A percentile compares a stretch with the other conserved stretches of the same genome.
Evolutionary conservation across 1,140 invertebrate species (phyloP).

Genomic region (Aphidius ervi): DNA sequence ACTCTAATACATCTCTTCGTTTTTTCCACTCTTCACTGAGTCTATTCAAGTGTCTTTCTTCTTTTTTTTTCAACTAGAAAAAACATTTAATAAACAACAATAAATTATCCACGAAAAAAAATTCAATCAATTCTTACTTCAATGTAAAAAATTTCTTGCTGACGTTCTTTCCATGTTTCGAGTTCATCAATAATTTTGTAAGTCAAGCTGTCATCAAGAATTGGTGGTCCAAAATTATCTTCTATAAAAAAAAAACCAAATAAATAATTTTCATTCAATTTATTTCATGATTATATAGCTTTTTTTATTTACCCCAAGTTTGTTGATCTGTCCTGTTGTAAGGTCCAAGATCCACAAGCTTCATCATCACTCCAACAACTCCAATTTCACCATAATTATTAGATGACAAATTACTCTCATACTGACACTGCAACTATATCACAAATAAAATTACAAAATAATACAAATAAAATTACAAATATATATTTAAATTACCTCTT

Average conservation of each 20-base stretch:
- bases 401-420: constrained; percentile 34
- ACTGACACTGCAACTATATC: constrained; percentile 32
- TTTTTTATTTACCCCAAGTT: constrained; percentile 21
- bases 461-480: no score
- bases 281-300: no score
- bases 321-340: constrained; percentile 37
- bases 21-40: constrained; percentile 49
- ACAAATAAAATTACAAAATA: no score
- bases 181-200: constrained; percentile 55
- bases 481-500: no score
- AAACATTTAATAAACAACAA: no score
- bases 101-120: no score
- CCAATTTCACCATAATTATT: constrained; percentile 35
- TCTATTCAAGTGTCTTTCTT: constrained; percentile 45
- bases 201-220: constrained; percentile 50
- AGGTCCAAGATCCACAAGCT: constrained; percentile 41
- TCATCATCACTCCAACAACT: constrained; percentile 35
- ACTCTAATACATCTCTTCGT: constrained; percentile 43
- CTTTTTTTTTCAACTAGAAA: constrained; percentile 38
- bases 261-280: no score
- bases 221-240: constrained; percentile 47
- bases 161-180: constrained; percentile 54
- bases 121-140: constrained; percentile 25
- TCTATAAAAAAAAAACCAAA: background rate
- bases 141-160: constrained; percentile 50